Percentiles rank a stretch among this genome's conserved stretches.
These are phyloP conservation scores for Chloromyia formosa DNA, from an alignment of 2,888 invertebrate species.

Conservation along the genomic window DNA sequence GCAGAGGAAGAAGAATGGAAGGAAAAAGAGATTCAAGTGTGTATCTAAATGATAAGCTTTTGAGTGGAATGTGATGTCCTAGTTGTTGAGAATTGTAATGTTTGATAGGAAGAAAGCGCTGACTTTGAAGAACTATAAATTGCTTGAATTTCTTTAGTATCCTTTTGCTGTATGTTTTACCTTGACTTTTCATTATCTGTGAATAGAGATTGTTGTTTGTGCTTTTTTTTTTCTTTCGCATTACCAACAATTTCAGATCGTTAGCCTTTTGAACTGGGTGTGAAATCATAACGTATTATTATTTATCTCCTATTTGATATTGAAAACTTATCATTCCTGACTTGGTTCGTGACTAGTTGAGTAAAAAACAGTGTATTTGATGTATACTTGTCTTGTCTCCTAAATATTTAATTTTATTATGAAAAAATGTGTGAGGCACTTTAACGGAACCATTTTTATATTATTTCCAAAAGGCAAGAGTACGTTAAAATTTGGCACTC, in stretches of 20 bases:
- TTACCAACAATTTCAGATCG: constrained; percentile 31
- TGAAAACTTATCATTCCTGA: constrained; percentile 12
- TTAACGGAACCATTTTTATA: too few relatives aligned
- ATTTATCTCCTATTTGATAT: constrained; percentile 22
- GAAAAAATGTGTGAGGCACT: too few relatives aligned
- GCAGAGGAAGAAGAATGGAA: background rate
- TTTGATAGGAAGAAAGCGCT: background rate
- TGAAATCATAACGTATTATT: constrained; percentile 46
- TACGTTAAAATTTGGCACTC: too few relatives aligned
- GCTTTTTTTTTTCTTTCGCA: background rate
- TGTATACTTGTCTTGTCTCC: too few relatives aligned
- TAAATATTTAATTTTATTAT: too few relatives aligned
- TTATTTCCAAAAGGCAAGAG: too few relatives aligned
- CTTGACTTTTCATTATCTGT: background rate
- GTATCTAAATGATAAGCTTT: constrained; percentile 2
- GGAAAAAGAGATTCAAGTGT: background rate
- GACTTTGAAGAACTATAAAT: background rate
- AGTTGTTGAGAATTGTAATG: background rate
- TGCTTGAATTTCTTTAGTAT: background rate
- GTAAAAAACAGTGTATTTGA: too few relatives aligned
- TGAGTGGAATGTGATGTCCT: background rate
- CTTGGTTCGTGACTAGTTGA: too few relatives aligned
- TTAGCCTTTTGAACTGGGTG: constrained; percentile 64
- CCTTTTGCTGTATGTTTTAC: constrained; percentile 1
- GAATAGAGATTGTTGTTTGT: background rate